These are phyloP conservation scores for Poecilia picta DNA, from an alignment of 2,797 vertebrate genomes.

Conservation along the genomic window DNA sequence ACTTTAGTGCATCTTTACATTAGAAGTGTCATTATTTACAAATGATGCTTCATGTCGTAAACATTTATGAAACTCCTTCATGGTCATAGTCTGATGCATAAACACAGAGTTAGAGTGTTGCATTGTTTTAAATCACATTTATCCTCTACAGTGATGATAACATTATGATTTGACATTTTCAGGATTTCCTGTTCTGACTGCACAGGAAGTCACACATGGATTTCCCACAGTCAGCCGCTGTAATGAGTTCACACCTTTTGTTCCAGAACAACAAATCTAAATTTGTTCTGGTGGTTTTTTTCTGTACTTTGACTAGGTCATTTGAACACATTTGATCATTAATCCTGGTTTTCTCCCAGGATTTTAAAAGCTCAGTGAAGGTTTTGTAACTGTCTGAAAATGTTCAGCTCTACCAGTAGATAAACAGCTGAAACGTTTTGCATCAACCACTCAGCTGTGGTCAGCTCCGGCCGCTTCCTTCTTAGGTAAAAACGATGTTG, in stretches of 20 bases:
- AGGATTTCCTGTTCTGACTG: neutral
- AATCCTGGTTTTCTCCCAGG: neutral
- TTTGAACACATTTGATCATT: neutral
- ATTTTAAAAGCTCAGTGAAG: neutral
- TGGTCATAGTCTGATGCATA: too few species aligned
- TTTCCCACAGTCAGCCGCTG: neutral
- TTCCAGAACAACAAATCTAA: neutral
- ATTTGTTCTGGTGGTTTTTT: neutral
- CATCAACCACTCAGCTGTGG: neutral
- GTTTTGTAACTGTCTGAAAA: neutral
- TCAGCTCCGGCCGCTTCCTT: neutral
- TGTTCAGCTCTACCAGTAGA: neutral
- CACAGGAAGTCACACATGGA: neutral
- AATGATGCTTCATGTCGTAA: too few species aligned
- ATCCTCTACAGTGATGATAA: neutral
- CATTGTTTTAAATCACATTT: neutral
- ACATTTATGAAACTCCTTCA: too few species aligned
- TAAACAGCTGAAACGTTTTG: neutral
- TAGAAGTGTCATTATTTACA: too few species aligned
- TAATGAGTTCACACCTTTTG: neutral
- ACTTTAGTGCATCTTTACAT: too few species aligned
- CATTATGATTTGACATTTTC: neutral
- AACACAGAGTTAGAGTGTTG: neutral
- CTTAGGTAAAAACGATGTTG: neutral
- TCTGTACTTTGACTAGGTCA: neutral